Base-by-base conservation (phyloP, 2,113 vertebrate species). In the Ctenodactylus gundi region DNA sequence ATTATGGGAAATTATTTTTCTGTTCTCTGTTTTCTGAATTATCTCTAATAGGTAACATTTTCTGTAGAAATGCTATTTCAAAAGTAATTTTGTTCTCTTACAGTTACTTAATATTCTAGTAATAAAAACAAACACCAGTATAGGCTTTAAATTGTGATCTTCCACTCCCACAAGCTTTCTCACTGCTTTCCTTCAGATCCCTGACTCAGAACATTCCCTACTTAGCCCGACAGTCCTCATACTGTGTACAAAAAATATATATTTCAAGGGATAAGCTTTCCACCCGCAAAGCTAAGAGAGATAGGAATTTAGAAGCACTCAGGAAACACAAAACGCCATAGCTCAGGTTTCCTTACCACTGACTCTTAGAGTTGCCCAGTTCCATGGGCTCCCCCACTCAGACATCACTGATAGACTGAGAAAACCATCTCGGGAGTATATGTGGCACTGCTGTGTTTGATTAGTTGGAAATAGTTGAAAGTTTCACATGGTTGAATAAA, bases 401-500 rank as follows among this genome's bases (percentile, higher is more conserved):
- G 58, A 21, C 53, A 81, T 53, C 41, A 53, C 57, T 93, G 27
- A 90, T 49, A 31, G 21, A 84, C 23, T 65, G 49, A 72, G 62
- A 25, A 90, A 92, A 53, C 41, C 67, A 93, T 76, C 75, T 93
- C 75, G 58, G 85, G 36, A 11, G 67, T 7, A 46, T 80, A 78
- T 75, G 65, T 29, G 44, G 9, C 55, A 76, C 65, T 67, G 91
- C 41, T 85, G 58, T 93, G 31, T 90, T 70, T 87, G 81, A 78
- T 90, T 80, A 93, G 70, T n/a, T 91, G 72, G 81, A 96, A 93
- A 84, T 73, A 64, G 60, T 51, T 85, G 80, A 89, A 72, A 93
- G 95, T 80, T 91, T 77, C 49, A 90, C n/a, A 3, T 84, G 57
- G 44, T 91, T 86, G 82, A 94, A 75, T 90, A 92, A 93, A 90